Base-by-base conservation (phyloP, 2,797 vertebrate genomes). In the Cirrhinus mrigala region DNA sequence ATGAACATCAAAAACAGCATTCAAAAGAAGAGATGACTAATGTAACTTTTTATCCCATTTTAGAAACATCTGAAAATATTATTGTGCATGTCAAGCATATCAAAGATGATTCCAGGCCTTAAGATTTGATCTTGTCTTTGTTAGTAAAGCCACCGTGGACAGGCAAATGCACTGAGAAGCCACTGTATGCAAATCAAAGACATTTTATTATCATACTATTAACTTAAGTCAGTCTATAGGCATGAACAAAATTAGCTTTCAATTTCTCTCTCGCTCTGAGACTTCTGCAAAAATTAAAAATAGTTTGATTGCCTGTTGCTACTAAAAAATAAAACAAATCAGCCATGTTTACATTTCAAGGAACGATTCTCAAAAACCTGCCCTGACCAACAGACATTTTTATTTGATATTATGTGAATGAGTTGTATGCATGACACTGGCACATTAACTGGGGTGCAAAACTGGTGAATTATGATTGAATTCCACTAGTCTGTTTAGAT, bases 401-500 rank as follows among this genome's bases (percentile, higher is more conserved):
- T 24, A 73, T 40, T 37, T 52, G 33, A 83, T 50, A 14, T 20
- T 75, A 33, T 52, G 20, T 37, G 4, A 75, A 66, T 24, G 58
- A 70, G 16, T 44, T n/a, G 33, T 40, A 29, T 66, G 58, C 58
- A 62, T 64, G 24, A 48, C 9, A 62, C n/a, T 3, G 40, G 20
- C 37, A 40, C 29, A 40, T 33, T 48, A 29, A 29, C 62, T 29
- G 27, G 62, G 27, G 27, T 16, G 71, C 4, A 33, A 24, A 46
- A 76, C 16, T 76, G 24, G 11, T 58, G 7, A 78, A 44, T 22
- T 54, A 66, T 46, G 54, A 74, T 33, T 58, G 50, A 84, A 40
- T n/a, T 46, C 50, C 58, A 50, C 60, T 69, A 58, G 66, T 73
- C 68, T 10, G 66, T 60, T 73, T 64, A 48, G 44, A 74, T 73